Evolutionary conservation across 1,140 invertebrate species (phyloP).

Genomic region (Mercenaria mercenaria): DNA sequence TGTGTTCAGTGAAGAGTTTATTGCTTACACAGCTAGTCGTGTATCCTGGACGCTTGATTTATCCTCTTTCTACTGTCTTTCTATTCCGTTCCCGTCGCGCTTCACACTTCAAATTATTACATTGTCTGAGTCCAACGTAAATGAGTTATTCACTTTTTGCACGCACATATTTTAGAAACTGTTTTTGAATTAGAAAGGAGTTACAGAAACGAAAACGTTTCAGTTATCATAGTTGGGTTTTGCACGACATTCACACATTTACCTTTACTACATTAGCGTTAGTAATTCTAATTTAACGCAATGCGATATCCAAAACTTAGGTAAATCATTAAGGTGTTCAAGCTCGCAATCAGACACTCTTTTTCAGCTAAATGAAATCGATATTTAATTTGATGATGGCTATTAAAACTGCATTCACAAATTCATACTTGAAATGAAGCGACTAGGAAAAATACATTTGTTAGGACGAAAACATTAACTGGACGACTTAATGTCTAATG

Average conservation of each 20-base stretch:
- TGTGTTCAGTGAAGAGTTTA: constrained; percentile 18
- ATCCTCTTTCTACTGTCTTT: constrained; percentile 6
- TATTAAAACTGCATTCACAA: constrained; percentile 56
- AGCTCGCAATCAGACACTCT: constrained; percentile 28
- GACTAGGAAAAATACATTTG: constrained; percentile 13
- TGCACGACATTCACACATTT: constrained; percentile 51
- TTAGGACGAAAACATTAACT: constrained; percentile 42
- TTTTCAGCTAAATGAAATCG: constrained; percentile 41
- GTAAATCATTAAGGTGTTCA: constrained; percentile 12
- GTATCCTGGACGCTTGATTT: constrained; percentile 35
- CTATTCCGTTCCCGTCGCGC: constrained; percentile 32
- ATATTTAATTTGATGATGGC: constrained; percentile 53
- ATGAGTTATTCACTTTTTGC: constrained; percentile 44
- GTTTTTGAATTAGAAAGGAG: constrained; percentile 29
- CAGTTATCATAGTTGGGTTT: not conserved
- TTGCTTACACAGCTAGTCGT: constrained; percentile 4
- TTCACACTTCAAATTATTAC: constrained; percentile 52
- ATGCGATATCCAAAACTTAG: constrained; percentile 37
- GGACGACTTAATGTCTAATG: constrained; percentile 24
- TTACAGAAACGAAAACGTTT: constrained; percentile 13
- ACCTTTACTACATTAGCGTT: not conserved
- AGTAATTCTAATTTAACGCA: constrained; percentile 19
- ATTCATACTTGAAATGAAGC: constrained; percentile 29
- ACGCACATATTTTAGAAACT: constrained; percentile 57
- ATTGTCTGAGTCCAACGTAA: constrained; percentile 15